Base-by-base conservation (phyloP, 2,113 vertebrate species). In the Clarias macrocephalus region DNA sequence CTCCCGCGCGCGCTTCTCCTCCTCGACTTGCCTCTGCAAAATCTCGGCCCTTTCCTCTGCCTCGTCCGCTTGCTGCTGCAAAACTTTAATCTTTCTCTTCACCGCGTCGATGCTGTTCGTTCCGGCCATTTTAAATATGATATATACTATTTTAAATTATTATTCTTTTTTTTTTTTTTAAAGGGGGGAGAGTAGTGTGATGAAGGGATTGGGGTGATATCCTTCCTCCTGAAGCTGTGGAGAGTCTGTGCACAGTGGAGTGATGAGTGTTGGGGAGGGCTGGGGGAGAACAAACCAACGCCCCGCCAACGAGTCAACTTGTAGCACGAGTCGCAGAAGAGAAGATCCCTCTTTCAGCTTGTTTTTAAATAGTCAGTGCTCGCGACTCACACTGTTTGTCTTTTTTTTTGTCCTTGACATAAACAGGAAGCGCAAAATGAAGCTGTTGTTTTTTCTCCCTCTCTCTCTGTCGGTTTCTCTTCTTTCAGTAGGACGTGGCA, bases 51-150 rank as follows among this genome's bases (percentile, higher is more conserved):
- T 92, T 88, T 97, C 96, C 92, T 96, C 96, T 0, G 96, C 96
- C 13, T 96, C 96, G 68, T 97, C 96, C 15, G 96, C 96, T 90
- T 97, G 96, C 86, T 97, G 95, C 93, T 97, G 96, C 91, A 97
- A 92, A 91, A 97, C 96, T 93, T 97, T 96, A 76, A 97, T 97
- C 93, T 96, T 97, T 88, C 96, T 94, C 93, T 96, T 97, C 83
- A 97, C 96, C 85, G 96, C 96, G 92, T 97, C 96, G 91, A 97
- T 95, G 19, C 96, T 96, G 89, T 94, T 96, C 19, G 91, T 83
- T 85, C 93, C 93, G 83, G 96, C 95, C 96, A 97, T 97, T 85
- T 83, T 89, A 28, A 23, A 48, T 48, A 48, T 30, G 33, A 80
- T 48, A 33, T 25, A 57, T 5, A 60, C 19, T 70, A n/a, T 5